Evolutionary conservation across 1,140 invertebrate species (phyloP).

Genomic region (Lerema accius): DNA sequence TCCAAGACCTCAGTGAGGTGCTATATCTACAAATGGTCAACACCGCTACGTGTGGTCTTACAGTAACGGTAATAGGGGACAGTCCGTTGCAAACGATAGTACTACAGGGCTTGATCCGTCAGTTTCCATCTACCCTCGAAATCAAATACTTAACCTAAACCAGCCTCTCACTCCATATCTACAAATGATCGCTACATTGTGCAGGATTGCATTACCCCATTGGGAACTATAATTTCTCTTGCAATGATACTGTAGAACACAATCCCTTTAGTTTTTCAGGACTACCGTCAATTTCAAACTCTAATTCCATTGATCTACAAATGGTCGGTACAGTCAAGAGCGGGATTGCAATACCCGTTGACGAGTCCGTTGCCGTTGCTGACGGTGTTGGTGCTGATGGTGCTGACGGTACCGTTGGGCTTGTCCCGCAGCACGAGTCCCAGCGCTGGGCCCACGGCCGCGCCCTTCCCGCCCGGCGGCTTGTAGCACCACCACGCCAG

Average conservation of each 20-base stretch:
- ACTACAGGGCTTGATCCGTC: not conserved
- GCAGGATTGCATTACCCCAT: too few species aligned
- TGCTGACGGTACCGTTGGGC: constrained; percentile 47
- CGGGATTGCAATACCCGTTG: constrained; percentile 73
- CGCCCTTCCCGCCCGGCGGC: constrained; percentile 80
- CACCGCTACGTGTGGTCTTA: too few species aligned
- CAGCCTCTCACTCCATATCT: constrained; percentile 21
- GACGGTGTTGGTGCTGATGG: constrained; percentile 36
- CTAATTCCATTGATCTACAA: too few species aligned
- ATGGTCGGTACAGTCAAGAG: constrained; percentile 69
- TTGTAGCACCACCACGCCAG: constrained; percentile 88
- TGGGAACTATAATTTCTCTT: too few species aligned
- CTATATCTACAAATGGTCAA: too few species aligned
- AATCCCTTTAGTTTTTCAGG: too few species aligned
- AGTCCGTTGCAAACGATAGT: too few species aligned
- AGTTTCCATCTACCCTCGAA: not conserved
- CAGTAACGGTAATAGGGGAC: too few species aligned
- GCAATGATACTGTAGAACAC: too few species aligned
- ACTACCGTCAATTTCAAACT: too few species aligned
- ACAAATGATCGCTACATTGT: too few species aligned
- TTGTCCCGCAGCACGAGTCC: constrained; percentile 60
- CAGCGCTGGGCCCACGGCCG: constrained; percentile 60
- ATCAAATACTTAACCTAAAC: not conserved
- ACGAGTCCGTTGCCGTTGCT: constrained; percentile 44
- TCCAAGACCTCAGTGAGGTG: too few species aligned